Percentiles rank a stretch among this genome's conserved stretches.
Conservation (phyloP, 2,113 vertebrate genomes). For the Barbus barbus region DNA sequence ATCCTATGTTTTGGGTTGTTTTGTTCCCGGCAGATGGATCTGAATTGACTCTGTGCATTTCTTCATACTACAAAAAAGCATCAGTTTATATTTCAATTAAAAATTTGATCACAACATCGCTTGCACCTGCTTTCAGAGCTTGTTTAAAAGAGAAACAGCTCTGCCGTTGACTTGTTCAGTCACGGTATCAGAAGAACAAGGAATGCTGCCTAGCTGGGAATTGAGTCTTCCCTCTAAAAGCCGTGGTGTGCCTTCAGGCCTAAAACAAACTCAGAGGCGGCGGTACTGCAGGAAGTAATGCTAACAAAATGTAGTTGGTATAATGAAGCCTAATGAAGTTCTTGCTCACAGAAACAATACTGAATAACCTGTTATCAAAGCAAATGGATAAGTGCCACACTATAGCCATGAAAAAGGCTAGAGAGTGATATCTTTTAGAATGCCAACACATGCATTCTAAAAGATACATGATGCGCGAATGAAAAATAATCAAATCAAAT, state of each 20-base stretch:
- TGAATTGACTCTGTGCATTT: conserved; percentile 18
- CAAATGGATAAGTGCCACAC: neutral
- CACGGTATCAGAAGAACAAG: conserved; percentile 49
- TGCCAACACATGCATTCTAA: neutral
- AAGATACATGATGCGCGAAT: too few species aligned
- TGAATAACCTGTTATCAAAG: neutral
- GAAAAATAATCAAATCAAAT: neutral
- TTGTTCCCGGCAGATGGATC: neutral
- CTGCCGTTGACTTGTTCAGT: neutral
- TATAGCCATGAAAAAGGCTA: neutral
- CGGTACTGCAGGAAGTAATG: conserved; percentile 32
- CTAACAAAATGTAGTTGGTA: neutral
- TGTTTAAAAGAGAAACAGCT: neutral
- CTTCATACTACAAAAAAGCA: conserved; percentile 15
- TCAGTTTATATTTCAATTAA: neutral
- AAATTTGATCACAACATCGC: neutral
- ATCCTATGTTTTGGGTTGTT: neutral
- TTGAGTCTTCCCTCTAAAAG: conserved; percentile 51
- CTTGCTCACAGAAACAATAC: neutral
- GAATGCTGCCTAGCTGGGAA: conserved; percentile 63
- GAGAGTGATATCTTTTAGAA: neutral
- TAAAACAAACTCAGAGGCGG: conserved; percentile 9
- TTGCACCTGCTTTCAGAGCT: neutral
- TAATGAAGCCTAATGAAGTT: neutral
- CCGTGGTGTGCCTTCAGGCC: conserved; percentile 43